These are phyloP conservation scores for Apteryx mantelli DNA, from an alignment of 2,113 vertebrate genomes.

Conservation along the genomic window DNA sequence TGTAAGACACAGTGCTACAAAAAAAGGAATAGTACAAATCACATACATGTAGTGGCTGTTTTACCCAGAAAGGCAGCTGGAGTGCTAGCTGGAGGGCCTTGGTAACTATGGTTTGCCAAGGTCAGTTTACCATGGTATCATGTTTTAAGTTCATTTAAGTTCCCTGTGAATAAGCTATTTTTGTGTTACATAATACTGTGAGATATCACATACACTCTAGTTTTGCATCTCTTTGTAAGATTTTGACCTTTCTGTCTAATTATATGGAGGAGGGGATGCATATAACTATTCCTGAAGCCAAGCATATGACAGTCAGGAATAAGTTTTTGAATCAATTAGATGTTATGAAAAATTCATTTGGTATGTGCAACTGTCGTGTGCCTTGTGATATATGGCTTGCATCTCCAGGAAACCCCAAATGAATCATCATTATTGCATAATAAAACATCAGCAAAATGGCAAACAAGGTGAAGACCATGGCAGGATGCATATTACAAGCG, in stretches of 20 bases:
- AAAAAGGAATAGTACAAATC: background rate
- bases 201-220: background rate
- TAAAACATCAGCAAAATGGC: background rate
- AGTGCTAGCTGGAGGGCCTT: background rate
- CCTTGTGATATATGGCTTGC: background rate
- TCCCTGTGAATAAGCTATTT: constrained; percentile 44
- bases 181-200: background rate
- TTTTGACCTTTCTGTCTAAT: constrained; percentile 47
- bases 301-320: background rate
- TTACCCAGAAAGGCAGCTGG: background rate
- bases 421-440: background rate
- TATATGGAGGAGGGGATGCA: background rate
- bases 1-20: background rate
- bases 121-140: constrained; percentile 11
- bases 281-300: background rate
- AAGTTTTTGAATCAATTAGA: background rate
- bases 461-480: background rate
- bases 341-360: background rate
- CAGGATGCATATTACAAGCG: background rate
- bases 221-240: constrained; percentile 7
- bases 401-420: background rate
- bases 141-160: constrained; percentile 41
- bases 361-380: background rate
- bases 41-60: background rate
- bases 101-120: background rate